A percentile compares a stretch with the other conserved stretches of the same genome.
Conservation (phyloP, 2,113 vertebrate species). For the Regulus satrapa region DNA sequence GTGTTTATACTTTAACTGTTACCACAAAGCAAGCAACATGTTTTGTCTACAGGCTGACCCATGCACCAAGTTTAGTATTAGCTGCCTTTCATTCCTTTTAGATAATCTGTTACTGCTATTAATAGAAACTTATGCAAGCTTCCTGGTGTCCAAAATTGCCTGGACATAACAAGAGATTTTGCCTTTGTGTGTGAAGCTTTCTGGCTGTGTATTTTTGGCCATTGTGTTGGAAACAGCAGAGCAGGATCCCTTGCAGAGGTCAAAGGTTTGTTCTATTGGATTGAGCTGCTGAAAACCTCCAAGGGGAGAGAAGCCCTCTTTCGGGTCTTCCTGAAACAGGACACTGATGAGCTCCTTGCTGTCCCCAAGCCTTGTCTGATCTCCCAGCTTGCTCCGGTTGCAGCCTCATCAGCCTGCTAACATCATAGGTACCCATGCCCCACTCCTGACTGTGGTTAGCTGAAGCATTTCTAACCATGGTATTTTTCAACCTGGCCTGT, state of each 20-base stretch:
- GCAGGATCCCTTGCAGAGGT: not conserved
- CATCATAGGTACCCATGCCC: accelerated
- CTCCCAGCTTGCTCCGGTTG: not conserved
- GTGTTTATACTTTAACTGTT: not conserved
- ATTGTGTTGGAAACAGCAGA: not conserved
- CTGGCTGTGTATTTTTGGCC: not conserved
- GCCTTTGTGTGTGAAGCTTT: not conserved
- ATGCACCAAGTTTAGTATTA: not conserved
- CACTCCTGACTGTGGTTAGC: not conserved
- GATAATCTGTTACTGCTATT: slow-evolving; percentile 8
- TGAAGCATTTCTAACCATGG: not conserved
- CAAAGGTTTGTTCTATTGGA: accelerated
- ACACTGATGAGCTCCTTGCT: not conserved
- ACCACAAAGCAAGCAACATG: not conserved
- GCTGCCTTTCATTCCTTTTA: slow-evolving; percentile 22
- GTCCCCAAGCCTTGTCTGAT: not conserved
- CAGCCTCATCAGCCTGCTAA: too few relatives aligned
- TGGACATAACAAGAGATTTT: not conserved
- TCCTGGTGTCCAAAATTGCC: not conserved
- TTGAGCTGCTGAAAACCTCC: not conserved
- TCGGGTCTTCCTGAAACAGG: not conserved
- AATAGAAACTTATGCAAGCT: not conserved
- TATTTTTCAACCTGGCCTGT: not conserved
- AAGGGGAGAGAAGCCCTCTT: not conserved
- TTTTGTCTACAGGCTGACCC: slow-evolving; percentile 4